These are phyloP conservation scores for Maccullochella peelii DNA, from an alignment of 2,113 vertebrate species.

Conservation along the genomic window DNA sequence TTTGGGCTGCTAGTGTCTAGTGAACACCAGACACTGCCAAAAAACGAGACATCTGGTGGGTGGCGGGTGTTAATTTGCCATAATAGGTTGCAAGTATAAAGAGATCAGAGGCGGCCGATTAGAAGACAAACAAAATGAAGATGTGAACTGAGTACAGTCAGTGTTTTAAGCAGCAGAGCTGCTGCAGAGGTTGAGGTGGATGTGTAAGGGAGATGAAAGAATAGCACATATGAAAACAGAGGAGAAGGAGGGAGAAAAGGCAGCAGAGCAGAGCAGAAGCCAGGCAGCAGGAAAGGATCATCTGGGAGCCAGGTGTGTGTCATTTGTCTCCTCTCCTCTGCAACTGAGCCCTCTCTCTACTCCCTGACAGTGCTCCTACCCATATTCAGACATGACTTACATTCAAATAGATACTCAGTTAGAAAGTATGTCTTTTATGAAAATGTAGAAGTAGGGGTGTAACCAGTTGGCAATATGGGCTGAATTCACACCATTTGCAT, in stretches of 20 bases:
- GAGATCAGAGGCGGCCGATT: constrained; percentile 26
- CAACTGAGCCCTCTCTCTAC: constrained; percentile 39
- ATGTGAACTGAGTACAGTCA: constrained; percentile 6
- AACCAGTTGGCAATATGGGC: constrained; percentile 17
- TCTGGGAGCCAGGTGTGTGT: constrained; percentile 61
- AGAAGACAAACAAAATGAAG: constrained; percentile 27
- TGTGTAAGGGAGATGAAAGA: constrained; percentile 25
- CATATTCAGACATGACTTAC: constrained; percentile 35
- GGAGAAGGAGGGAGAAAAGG: constrained; percentile 23
- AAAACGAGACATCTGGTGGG: constrained; percentile 39
- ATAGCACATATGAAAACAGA: constrained; percentile 37
- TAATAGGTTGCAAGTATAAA: constrained; percentile 39
- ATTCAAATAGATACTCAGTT: constrained; percentile 17
- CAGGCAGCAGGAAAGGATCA: constrained; percentile 66
- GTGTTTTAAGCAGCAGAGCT: constrained; percentile 19
- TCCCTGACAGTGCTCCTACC: constrained; percentile 19
- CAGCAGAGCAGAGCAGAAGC: constrained; percentile 69
- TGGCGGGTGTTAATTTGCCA: constrained; percentile 34
- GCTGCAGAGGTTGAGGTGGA: constrained; percentile 8
- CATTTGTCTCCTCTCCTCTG: constrained; percentile 53
- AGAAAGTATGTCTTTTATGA: not conserved
- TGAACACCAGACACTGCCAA: constrained; percentile 22
- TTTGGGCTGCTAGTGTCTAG: constrained; percentile 17
- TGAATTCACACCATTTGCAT: constrained; percentile 22
- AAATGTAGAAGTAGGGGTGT: constrained; percentile 9